phyloP scores from a whole-genome alignment of 2,797 vertebrate species.

The Pterois miles region DNA sequence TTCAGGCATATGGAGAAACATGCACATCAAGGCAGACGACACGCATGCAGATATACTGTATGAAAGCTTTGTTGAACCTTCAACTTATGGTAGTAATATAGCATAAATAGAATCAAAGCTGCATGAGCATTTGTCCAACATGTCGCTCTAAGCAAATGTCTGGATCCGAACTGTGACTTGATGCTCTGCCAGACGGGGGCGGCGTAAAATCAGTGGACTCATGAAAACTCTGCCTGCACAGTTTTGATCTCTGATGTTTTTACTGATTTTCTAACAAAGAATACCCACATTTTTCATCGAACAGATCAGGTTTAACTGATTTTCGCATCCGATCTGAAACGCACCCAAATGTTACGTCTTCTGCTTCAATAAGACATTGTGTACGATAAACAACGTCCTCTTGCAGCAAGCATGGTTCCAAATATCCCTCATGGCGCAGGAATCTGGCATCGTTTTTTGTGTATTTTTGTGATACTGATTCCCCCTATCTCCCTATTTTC shows the following conservation, averaged over 20 bases:
- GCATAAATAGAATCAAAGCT: neutral
- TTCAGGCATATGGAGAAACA: neutral
- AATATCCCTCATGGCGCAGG: neutral
- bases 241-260: neutral
- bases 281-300: neutral
- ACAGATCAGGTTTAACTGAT: fast-evolving
- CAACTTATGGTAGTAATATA: neutral
- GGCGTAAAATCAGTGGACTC: neutral
- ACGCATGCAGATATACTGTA: neutral
- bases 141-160: neutral
- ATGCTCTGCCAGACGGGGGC: neutral
- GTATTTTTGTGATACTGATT: neutral
- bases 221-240: neutral
- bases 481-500: too few relatives aligned
- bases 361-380: neutral
- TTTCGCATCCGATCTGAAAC: neutral
- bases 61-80: neutral
- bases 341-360: neutral
- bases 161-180: constrained; percentile 3
- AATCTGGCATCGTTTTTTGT: neutral
- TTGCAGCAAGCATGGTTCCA: neutral
- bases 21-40: neutral
- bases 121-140: neutral
- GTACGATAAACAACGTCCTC: neutral
- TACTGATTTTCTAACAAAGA: neutral